These are phyloP conservation scores for Sarcophaga subvicina DNA, from an alignment of 2,888 invertebrate species.

Conservation along the genomic window DNA sequence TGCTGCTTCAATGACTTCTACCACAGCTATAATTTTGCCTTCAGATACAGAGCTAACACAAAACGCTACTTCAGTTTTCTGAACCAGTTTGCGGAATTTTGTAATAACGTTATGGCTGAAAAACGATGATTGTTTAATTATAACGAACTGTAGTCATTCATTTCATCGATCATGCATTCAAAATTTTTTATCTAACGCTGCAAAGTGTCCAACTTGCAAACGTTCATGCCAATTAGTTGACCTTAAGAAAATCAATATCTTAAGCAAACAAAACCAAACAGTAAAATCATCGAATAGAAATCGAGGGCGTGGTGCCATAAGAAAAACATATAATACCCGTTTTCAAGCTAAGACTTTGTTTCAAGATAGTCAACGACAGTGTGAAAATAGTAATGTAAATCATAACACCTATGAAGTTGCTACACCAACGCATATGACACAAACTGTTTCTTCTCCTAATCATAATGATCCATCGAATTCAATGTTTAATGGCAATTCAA, in stretches of 20 bases:
- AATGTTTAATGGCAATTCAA: neutral
- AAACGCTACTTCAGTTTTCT: neutral
- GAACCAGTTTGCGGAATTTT: neutral
- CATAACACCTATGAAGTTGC: too few species aligned
- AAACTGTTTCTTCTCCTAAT: neutral
- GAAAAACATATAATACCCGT: too few species aligned
- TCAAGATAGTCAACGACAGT: too few species aligned
- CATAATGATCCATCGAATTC: neutral
- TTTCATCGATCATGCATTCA: neutral
- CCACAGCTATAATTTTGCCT: neutral
- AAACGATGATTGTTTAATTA: neutral
- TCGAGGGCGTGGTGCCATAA: too few species aligned
- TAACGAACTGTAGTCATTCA: neutral
- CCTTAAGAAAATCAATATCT: too few species aligned
- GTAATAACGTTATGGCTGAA: neutral
- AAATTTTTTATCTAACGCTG: constrained; percentile 8
- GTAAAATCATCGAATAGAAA: too few species aligned
- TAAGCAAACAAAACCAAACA: too few species aligned
- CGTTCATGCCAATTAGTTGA: too few species aligned
- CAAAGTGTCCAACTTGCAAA: neutral
- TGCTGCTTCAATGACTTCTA: neutral
- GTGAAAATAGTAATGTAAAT: too few species aligned
- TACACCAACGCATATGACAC: too few species aligned
- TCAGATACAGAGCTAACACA: neutral
- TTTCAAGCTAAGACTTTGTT: too few species aligned